Evolutionary conservation across 1,140 invertebrate species (phyloP), one percentile per base, ranked within the genome.

Genomic region (Drosophila melanogaster): DNA sequence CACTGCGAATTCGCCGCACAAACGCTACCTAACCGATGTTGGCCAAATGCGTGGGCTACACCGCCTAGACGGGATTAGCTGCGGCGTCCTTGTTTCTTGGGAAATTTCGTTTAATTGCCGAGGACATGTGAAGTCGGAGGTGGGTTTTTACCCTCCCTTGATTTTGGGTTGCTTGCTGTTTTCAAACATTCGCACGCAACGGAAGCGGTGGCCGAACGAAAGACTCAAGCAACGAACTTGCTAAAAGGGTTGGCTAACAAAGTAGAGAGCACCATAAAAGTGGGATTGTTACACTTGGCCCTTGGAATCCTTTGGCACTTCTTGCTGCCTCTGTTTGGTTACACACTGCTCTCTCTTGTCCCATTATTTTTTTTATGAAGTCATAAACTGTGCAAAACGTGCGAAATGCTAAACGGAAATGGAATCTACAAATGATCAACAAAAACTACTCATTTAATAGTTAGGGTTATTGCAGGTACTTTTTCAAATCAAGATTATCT

Each of bases 401-500:
- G 81, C 77, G 79, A 87, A 86, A 89, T 79, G 75, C 35, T 61
- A 79, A 86, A 77, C 79, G 83, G 79, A 86, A 86, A 84, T 76
- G 10, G n/a, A 50, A 33, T 33, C 47, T 41, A 65, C 46, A 59
- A 44, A 66, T 62, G 19, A 12, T 8, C 22, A 53, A 44, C 75
- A 38, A 78, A 79, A 79, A 70, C 81, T 71, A 78, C 57, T 1
- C 1, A 11, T 2, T 12, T 19, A 38, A 44, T n/a, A 37, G n/a
- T 49, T 46, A 46, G 4, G 5, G 22, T n/a, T 22, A 14, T 8
- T 46, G 2, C 5, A 46, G 12, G 44, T 24, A 46, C 5, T 14
- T 19, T 43, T 0, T 1, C 10, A 43, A 44, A 19, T 8, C 17
- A 11, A 19, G 12, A 0, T 44, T 19, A 44, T 30, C 30, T 30